Base-by-base conservation (phyloP, 2,797 vertebrate species). In the Syndactyla subalaris region DNA sequence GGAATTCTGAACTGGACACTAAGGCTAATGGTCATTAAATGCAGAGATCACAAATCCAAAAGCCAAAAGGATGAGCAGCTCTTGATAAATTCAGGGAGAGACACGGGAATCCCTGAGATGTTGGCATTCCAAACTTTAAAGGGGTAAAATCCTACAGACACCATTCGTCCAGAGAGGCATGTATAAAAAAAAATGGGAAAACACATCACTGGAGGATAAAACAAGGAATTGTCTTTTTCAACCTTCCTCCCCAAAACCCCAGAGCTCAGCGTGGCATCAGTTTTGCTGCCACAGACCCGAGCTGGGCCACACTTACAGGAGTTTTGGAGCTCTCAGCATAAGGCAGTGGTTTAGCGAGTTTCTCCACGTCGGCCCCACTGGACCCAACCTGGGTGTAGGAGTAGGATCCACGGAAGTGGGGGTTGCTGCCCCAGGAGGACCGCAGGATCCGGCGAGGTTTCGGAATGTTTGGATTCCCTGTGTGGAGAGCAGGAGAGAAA, bases 351-450 rank as follows among this genome's bases (percentile, higher is more conserved):
- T 98, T 99, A 48, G 99, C 99, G 11, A 99, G 98, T 92, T 98
- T 99, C 98, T 99, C 99, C 36, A 99, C 99, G 3, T 99, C 99
- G 4, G 97, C 98, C 76, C 99, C 99, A 1, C 98, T 99, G 9
- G 99, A 99, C 82, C 99, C 99, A 70, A 99, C 99, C 88, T 99
- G 99, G 75, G 99, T 99, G 96, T 99, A 99, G 45, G 99, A 99
- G 98, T 99, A 99, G 77, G 99, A 99, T 45, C 99, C 99, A 48
- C 98, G 98, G 97, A 99, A 99, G 93, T 98, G 97, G 4, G 99
- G 98, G 96, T 99, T 99, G 94, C 98, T 99, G 96, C 99, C 99
- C 99, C 99, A 99, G 4, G 98, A 99, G 13, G 99, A 99, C 78
- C 99, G 99, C 97, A 99, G 98, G 98, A 99, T 98, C 63, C 99